Conservation (phyloP, 2,113 vertebrate genomes). For the Corynorhinus townsendii region DNA sequence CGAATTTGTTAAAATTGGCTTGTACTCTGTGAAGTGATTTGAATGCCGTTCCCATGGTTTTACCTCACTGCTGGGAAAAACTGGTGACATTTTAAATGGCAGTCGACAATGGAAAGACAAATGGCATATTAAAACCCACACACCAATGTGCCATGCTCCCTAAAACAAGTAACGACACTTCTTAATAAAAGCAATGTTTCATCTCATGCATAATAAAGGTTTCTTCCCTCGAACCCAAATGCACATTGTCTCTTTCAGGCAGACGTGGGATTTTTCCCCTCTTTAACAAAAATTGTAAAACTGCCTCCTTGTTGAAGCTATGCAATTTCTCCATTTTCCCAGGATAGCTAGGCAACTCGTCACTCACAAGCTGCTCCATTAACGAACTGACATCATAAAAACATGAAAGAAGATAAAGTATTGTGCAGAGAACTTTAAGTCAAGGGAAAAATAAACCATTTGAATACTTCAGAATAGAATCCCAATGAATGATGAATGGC, state of each 20-base stretch:
- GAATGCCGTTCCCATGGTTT: slow-evolving; percentile 69
- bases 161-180: slow-evolving; percentile 39
- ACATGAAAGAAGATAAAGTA: slow-evolving; percentile 36
- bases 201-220: slow-evolving; percentile 37
- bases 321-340: slow-evolving; percentile 51
- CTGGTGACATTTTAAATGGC: slow-evolving; percentile 74
- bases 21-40: slow-evolving; percentile 68
- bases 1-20: slow-evolving; percentile 71
- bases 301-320: neutral
- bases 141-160: neutral
- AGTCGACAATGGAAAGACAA: slow-evolving; percentile 68
- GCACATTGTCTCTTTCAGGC: slow-evolving; percentile 20
- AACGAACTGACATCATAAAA: slow-evolving; percentile 63
- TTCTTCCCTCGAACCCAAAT: slow-evolving; percentile 46
- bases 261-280: neutral
- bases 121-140: slow-evolving; percentile 60
- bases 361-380: slow-evolving; percentile 52
- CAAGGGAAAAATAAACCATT: slow-evolving; percentile 26
- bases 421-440: slow-evolving; percentile 51
- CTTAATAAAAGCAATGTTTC: slow-evolving; percentile 55
- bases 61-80: slow-evolving; percentile 69
- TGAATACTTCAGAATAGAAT: slow-evolving; percentile 39
- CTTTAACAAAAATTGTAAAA: slow-evolving; percentile 37
- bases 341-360: slow-evolving; percentile 13
- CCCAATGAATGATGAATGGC: neutral